Evolutionary conservation across 2,113 vertebrate genomes (phyloP).

Genomic region (Emberiza fucata): DNA sequence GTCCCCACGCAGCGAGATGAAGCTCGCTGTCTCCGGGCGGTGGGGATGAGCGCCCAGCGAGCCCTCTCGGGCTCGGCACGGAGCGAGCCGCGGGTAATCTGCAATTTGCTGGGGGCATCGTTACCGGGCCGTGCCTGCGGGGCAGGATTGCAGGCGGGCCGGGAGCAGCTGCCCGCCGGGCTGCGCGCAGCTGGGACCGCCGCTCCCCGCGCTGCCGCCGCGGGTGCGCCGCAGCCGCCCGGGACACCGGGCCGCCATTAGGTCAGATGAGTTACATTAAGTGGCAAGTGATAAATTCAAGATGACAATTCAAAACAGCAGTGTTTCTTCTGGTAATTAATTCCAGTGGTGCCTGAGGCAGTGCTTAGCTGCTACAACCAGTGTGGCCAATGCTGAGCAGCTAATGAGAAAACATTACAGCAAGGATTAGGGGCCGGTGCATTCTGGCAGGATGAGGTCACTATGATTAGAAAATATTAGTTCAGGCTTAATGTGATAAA

Average conservation of each 20-base stretch:
- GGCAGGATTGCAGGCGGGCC: conserved; percentile 83
- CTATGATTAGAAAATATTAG: conserved; percentile 75
- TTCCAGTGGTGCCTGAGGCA: conserved; percentile 93
- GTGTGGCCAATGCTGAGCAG: conserved; percentile 85
- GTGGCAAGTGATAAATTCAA: conserved; percentile 98
- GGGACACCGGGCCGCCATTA: conserved; percentile 80
- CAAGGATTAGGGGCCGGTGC: conserved; percentile 81
- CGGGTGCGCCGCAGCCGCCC: neutral
- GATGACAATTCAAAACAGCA: conserved; percentile 95
- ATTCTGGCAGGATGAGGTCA: conserved; percentile 77
- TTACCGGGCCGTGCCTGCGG: conserved; percentile 84
- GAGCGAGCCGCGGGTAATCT: conserved; percentile 67
- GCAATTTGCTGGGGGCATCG: conserved; percentile 91
- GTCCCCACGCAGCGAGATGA: conserved; percentile 68
- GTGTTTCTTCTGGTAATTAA: conserved; percentile 98
- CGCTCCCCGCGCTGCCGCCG: conserved; percentile 45
- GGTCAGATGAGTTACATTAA: conserved; percentile 97
- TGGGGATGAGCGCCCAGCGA: conserved; percentile 62
- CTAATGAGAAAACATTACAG: conserved; percentile 95
- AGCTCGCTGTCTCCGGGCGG: conserved; percentile 79
- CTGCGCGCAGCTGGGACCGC: conserved; percentile 31
- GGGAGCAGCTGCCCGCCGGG: conserved; percentile 83
- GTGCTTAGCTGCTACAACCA: conserved; percentile 77
- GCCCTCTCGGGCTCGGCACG: conserved; percentile 59
- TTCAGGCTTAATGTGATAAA: conserved; percentile 68